Evolutionary conservation across 2,888 invertebrate genomes (phyloP), one percentile per base, ranked within the genome.

Genomic region (Lingula anatina): DNA sequence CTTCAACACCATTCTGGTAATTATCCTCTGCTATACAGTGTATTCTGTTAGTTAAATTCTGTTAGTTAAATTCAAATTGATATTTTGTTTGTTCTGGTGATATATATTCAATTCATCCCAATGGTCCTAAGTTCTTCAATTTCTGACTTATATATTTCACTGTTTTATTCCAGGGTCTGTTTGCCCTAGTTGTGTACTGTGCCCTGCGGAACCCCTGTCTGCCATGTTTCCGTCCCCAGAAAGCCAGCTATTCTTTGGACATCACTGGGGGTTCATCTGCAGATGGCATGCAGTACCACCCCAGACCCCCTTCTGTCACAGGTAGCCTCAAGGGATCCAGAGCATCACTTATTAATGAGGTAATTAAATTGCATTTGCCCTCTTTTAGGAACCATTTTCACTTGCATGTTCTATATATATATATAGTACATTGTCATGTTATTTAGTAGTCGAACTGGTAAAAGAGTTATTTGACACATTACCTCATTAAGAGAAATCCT

Each of bases 321-420:
- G 57, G 60, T 5, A 66, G 65, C 47, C 43, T 65, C 21, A 71
- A 70, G 47, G 68, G 68, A 5, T 70, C 71, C 3, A 53, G 60
- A 31, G 61, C 66, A 2, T 66, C 66, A 23, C 58, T 70, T 21
- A 55, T 70, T n/a, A 65, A 68, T 54, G 69, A 71, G 52, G 71
- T 70, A 49, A 49, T 52, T 48, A 23, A 31, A 27, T 41, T 4
- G n/a, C 7, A 39, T 9, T 39, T n/a, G n/a, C n/a, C n/a, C n/a
- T n/a, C n/a, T n/a, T n/a, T n/a, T n/a, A n/a, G n/a, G n/a, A n/a
- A n/a, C n/a, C n/a, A n/a, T n/a, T n/a, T n/a, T n/a, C n/a, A n/a
- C n/a, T n/a, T n/a, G n/a, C n/a, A n/a, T n/a, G n/a, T n/a, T n/a
- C n/a, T n/a, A n/a, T n/a, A n/a, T n/a, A n/a, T n/a, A n/a, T n/a